Conservation (phyloP, 1,140 invertebrate species). For the Drosophila melanica region DNA sequence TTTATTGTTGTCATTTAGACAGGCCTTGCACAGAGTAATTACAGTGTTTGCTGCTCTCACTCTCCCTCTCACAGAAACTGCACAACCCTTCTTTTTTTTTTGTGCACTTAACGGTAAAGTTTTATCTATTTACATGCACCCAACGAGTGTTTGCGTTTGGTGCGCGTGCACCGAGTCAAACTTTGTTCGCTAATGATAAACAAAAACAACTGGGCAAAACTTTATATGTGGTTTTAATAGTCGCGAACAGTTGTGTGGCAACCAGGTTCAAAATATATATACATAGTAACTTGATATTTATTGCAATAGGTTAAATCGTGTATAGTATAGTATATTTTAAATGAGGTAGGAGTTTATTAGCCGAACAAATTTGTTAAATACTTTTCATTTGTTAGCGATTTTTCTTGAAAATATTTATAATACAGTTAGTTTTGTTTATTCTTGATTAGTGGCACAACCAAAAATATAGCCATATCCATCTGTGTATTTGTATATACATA, state of each 20-base stretch:
- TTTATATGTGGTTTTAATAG: slow-evolving; percentile 5
- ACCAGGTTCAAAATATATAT: not conserved
- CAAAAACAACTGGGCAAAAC: slow-evolving; percentile 12
- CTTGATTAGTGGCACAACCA: too few species aligned
- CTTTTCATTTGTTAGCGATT: not conserved
- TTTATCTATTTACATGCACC: slow-evolving; percentile 63
- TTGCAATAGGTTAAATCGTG: slow-evolving; percentile 1
- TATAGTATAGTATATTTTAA: not conserved
- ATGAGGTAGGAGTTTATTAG: too few species aligned
- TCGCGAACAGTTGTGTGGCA: not conserved
- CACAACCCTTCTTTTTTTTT: slow-evolving; percentile 11
- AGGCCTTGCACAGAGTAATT: slow-evolving; percentile 51
- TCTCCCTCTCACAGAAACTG: slow-evolving; percentile 19
- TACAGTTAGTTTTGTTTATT: too few species aligned
- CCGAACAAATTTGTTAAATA: not conserved
- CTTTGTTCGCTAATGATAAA: slow-evolving; percentile 26
- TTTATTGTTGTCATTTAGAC: slow-evolving; percentile 56
- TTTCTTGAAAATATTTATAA: not conserved
- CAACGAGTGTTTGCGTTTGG: slow-evolving; percentile 25
- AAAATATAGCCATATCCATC: too few species aligned
- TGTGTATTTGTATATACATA: too few species aligned
- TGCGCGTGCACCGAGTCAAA: slow-evolving; percentile 31
- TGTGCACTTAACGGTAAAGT: slow-evolving; percentile 26
- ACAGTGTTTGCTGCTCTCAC: slow-evolving; percentile 4
- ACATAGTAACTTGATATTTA: slow-evolving; percentile 1